Base-by-base conservation (phyloP, 2,888 invertebrate species). In the Pheosia gnoma region DNA sequence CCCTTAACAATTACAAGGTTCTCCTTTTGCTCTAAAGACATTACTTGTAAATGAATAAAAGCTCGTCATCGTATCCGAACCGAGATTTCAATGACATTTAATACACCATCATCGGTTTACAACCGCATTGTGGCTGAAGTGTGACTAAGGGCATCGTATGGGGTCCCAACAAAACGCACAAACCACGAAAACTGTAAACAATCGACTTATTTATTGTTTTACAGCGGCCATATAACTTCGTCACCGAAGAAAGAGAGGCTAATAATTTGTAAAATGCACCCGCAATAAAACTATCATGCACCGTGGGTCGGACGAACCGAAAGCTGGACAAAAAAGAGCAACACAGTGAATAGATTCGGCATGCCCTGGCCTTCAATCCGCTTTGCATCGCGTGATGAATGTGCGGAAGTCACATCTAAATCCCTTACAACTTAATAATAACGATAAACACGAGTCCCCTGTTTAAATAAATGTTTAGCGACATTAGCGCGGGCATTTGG, bases 161-260 rank as follows among this genome's bases (percentile, higher is more conserved):
- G 89, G 89, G 90, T 85, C 89, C 78, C 57, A 62, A 79, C 82
- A 82, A 78, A 74, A 75, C 69, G 65, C 61, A 68, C 70, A 80
- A 80, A 83, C 85, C 84, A 86, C 88, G 72, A 87, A 83, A 82
- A 85, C 80, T 81, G 85, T 88, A 90, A 90, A 91, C 91, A 90
- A 91, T 89, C 79, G 72, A 67, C 79, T 85, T 86, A 89, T 92
- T 92, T 91, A 93, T 92, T 91, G 89, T 93, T 93, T 93, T 91
- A 93, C 89, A 84, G 85, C 88, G 80, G 81, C 84, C 82, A 88
- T 92, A 91, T 87, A 91, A 88, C 89, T 83, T 84, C 74, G 86
- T 84, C 86, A 81, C 83, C 77, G 71, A 74, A 85, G 84, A 85
- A 90, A 83, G 80, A 82, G 84, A 78, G 80, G 63, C 82, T 83